Evolutionary conservation across 1,140 invertebrate species (phyloP).

Genomic region (Temnothorax curvispinosus): DNA sequence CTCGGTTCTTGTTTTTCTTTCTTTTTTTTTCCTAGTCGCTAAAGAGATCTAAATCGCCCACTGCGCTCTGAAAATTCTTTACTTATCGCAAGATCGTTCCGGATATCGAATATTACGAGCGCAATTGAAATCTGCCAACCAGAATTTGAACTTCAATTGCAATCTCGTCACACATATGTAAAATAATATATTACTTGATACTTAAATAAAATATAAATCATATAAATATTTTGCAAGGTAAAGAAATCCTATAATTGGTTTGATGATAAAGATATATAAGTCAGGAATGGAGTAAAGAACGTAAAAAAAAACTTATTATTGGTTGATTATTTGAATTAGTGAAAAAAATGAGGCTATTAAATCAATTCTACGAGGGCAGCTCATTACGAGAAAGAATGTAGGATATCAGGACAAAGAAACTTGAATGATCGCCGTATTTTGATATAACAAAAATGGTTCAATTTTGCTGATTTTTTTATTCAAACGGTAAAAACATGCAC

Average conservation of each 20-base stretch:
- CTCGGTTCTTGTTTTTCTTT: slow-evolving; percentile 59
- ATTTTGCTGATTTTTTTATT: background rate
- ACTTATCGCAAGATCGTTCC: slow-evolving; percentile 22
- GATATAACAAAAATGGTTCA: background rate
- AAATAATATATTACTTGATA: background rate
- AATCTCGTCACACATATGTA: background rate
- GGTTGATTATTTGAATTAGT: slow-evolving; percentile 4
- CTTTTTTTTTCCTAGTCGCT: slow-evolving; percentile 10
- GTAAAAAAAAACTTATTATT: background rate
- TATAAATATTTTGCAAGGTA: background rate
- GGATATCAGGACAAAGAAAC: background rate
- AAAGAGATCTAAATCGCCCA: slow-evolving; percentile 65
- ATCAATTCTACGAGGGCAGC: background rate
- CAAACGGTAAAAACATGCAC: background rate
- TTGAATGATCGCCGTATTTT: background rate
- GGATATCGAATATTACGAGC: background rate
- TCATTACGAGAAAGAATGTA: background rate
- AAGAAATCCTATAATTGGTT: background rate
- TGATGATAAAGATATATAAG: background rate
- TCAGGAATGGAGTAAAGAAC: background rate
- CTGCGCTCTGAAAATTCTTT: slow-evolving; percentile 75
- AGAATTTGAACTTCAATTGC: background rate
- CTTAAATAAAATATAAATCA: background rate
- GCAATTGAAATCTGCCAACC: background rate
- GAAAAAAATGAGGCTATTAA: background rate